A percentile compares a stretch with the other conserved stretches of the same genome.
Evolutionary conservation across 2,113 vertebrate genomes (phyloP).

Genomic region (Pluvialis apricaria): DNA sequence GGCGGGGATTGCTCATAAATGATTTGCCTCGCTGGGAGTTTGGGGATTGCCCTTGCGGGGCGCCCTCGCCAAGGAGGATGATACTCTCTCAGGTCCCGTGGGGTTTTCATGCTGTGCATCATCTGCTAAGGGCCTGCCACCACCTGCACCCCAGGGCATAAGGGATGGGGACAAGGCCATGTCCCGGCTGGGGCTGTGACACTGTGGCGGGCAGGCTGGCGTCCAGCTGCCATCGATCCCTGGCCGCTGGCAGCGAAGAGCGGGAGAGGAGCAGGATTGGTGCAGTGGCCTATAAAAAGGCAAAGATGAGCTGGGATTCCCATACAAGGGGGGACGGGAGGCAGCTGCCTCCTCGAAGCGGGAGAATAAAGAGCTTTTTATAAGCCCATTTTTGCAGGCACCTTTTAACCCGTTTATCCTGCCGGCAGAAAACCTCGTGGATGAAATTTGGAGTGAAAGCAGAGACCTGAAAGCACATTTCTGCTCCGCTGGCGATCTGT

Average conservation of each 20-base stretch:
- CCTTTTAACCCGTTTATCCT: neutral
- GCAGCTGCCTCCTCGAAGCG: neutral
- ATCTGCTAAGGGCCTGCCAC: neutral
- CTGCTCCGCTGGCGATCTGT: neutral
- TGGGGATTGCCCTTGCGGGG: neutral
- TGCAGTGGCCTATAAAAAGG: neutral
- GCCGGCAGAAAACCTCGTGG: neutral
- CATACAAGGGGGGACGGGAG: rapidly evolving
- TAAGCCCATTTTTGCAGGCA: neutral
- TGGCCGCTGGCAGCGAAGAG: neutral
- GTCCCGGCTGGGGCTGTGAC: neutral
- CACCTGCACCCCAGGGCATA: rapidly evolving
- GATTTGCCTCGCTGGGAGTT: neutral
- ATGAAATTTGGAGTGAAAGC: neutral
- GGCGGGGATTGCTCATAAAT: neutral
- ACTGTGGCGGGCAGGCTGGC: rapidly evolving
- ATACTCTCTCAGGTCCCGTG: neutral
- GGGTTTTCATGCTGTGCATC: neutral
- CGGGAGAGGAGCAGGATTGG: neutral
- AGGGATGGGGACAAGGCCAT: neutral
- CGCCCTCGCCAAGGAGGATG: neutral
- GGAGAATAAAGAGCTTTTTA: neutral
- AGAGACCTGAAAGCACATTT: neutral
- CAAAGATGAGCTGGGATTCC: neutral
- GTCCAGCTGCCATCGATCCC: neutral